Evolutionary conservation across 1,140 invertebrate species (phyloP).

Genomic region (Trialeurodes vaporariorum): DNA sequence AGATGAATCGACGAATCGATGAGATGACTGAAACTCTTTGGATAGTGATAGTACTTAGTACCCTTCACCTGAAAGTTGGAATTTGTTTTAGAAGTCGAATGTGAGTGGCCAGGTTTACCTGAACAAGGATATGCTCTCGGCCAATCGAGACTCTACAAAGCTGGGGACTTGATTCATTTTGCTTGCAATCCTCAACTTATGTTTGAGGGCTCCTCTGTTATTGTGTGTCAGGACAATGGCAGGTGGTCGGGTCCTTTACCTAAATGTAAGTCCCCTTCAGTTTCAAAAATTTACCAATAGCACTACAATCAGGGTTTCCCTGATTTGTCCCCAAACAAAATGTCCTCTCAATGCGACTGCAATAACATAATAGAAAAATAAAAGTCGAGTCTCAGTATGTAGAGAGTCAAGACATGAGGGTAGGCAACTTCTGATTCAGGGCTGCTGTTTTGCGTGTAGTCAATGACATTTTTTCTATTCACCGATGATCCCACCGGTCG

Average conservation of each 20-base stretch:
- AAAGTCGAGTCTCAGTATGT: no score
- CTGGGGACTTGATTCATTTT: conserved; percentile 71
- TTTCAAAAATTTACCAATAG: no score
- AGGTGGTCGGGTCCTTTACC: conserved; percentile 72
- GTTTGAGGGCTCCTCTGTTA: conserved; percentile 70
- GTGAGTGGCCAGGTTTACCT: conserved; percentile 52
- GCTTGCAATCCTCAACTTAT: conserved; percentile 77
- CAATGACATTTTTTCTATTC: no score
- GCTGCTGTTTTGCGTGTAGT: no score
- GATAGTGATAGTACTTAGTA: not conserved
- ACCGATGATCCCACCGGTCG: no score
- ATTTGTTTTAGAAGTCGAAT: conserved; percentile 54
- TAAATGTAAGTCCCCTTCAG: conserved; percentile 68
- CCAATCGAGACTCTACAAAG: conserved; percentile 51
- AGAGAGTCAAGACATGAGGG: no score
- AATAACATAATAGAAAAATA: no score
- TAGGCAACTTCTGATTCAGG: no score
- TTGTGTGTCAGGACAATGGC: conserved; percentile 77
- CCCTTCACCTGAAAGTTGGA: not conserved
- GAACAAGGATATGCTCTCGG: conserved; percentile 64
- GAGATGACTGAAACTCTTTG: not conserved
- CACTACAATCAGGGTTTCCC: no score
- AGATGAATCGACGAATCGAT: no score
- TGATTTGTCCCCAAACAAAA: no score
- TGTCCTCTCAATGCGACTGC: no score